A percentile compares a stretch with the other conserved stretches of the same genome.
phyloP scores from a whole-genome alignment of 2,113 vertebrate species.

The Lycocorax pyrrhopterus region DNA sequence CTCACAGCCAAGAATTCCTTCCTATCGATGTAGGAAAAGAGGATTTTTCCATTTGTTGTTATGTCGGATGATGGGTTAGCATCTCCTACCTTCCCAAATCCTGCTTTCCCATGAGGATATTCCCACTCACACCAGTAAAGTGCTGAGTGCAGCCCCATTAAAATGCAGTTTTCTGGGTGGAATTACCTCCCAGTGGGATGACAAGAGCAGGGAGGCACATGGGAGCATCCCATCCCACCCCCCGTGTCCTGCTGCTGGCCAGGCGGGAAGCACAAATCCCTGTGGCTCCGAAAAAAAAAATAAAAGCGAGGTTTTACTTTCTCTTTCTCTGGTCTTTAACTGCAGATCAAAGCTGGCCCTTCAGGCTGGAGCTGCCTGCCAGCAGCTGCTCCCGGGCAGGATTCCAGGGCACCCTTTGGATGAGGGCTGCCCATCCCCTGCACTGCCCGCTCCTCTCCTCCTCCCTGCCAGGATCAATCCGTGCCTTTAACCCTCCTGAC shows the following conservation, averaged over 20 bases:
- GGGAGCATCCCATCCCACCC: neutral
- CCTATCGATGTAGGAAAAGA: neutral
- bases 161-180: neutral
- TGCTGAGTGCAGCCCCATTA: neutral
- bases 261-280: neutral
- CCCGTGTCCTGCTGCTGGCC: accelerated
- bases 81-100: neutral
- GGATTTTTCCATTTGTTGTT: neutral
- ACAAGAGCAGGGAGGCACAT: accelerated
- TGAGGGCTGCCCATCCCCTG: neutral
- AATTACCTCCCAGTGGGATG: neutral
- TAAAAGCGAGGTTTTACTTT: constrained; percentile 21
- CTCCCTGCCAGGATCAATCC: neutral
- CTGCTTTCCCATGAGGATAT: neutral
- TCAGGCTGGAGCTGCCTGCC: neutral
- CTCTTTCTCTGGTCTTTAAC: constrained; percentile 27
- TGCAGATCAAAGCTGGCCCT: constrained; percentile 27
- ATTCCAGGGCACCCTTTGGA: constrained; percentile 1
- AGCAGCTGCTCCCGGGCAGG: constrained; percentile 7
- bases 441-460: neutral
- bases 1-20: neutral
- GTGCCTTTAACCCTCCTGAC: neutral
- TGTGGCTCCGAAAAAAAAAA: accelerated
- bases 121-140: neutral
- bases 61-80: accelerated